phyloP scores from a whole-genome alignment of 2,888 invertebrate genomes.

The Ennomos fuscantarius region DNA sequence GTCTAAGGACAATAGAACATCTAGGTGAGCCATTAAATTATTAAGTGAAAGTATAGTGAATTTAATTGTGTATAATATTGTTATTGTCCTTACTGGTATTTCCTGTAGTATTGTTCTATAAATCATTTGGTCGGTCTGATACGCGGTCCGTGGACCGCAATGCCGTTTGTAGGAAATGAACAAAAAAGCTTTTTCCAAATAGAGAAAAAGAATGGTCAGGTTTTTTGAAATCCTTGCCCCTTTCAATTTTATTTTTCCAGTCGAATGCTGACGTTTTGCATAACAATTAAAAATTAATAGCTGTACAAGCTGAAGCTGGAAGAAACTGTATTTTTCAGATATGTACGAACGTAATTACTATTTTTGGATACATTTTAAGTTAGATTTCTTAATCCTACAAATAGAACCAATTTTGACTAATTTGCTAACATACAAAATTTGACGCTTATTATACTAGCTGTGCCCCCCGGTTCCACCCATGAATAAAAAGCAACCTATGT shows the following conservation, averaged over 20 bases:
- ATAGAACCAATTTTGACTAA: too few species aligned
- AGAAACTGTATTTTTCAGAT: too few species aligned
- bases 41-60: background rate
- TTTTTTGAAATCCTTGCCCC: slow-evolving; percentile 5
- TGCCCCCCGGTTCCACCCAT: too few species aligned
- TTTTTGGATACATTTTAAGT: background rate
- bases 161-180: slow-evolving; percentile 35
- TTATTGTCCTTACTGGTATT: slow-evolving; percentile 11
- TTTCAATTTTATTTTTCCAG: background rate
- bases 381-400: too few species aligned
- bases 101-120: slow-evolving; percentile 38
- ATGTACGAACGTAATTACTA: background rate
- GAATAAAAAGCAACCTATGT: too few species aligned
- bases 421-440: too few species aligned
- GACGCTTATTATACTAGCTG: too few species aligned
- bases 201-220: slow-evolving; percentile 20
- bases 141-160: slow-evolving; percentile 39
- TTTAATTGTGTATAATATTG: background rate
- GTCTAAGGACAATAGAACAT: too few species aligned
- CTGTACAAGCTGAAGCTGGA: too few species aligned
- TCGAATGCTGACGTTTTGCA: too few species aligned
- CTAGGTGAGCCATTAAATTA: too few species aligned
- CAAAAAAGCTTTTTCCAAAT: slow-evolving; percentile 25
- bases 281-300: too few species aligned
- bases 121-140: slow-evolving; percentile 56